Evolutionary conservation across 1,140 invertebrate genomes (phyloP).

Genomic region (Drosophila orena): DNA sequence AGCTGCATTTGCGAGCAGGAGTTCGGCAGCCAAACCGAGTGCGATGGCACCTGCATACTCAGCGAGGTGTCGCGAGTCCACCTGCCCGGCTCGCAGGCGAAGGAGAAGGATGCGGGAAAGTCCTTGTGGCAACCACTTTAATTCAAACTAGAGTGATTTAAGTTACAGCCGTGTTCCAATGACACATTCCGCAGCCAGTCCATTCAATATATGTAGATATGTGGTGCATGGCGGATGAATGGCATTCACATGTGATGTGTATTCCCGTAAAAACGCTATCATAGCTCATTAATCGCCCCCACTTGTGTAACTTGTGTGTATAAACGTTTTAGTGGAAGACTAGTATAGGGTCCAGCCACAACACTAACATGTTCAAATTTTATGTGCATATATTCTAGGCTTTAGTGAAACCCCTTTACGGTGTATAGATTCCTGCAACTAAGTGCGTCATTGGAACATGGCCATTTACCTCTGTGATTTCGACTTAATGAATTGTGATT

Average conservation of each 20-base stretch:
- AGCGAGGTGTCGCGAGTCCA: slow-evolving; percentile 73
- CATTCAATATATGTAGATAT: too few species aligned
- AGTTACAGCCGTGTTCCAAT: slow-evolving; percentile 18
- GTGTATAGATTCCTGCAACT: not conserved
- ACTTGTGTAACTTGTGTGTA: too few species aligned
- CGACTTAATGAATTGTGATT: slow-evolving; percentile 77
- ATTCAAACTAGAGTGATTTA: slow-evolving; percentile 15
- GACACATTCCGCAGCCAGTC: slow-evolving; percentile 1
- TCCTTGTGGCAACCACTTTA: slow-evolving; percentile 64
- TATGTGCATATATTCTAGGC: not conserved
- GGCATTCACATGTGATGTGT: not conserved
- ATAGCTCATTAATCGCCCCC: not conserved
- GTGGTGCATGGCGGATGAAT: not conserved
- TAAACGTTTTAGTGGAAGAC: too few species aligned
- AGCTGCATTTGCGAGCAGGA: slow-evolving; percentile 76
- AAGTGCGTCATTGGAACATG: slow-evolving; percentile 10
- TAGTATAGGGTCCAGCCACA: too few species aligned
- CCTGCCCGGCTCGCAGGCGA: slow-evolving; percentile 26
- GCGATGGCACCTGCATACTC: slow-evolving; percentile 74
- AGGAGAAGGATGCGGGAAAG: slow-evolving; percentile 4
- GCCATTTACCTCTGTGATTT: slow-evolving; percentile 68
- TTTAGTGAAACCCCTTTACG: not conserved
- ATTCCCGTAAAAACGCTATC: not conserved
- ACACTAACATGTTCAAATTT: too few species aligned
- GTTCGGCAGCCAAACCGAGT: slow-evolving; percentile 72